Conservation (phyloP, 2,797 vertebrate species). For the Malacoraja senta region DNA sequence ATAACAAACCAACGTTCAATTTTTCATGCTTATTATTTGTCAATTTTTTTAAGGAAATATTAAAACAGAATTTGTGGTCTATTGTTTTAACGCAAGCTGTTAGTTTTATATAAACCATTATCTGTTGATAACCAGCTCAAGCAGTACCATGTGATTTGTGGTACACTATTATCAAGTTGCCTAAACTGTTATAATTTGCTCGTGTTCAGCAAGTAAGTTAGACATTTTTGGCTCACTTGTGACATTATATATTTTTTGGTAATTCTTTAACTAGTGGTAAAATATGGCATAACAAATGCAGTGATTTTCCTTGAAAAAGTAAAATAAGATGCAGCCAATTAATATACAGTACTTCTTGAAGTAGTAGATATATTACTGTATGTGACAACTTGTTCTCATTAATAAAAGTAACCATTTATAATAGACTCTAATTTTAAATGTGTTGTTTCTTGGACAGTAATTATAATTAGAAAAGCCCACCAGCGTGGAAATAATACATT, state of each 20-base stretch:
- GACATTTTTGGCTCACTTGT: not conserved
- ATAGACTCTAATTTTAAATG: not conserved
- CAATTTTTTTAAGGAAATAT: not conserved
- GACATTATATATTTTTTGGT: not conserved
- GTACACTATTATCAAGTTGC: not conserved
- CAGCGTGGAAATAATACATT: no score
- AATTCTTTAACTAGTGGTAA: not conserved
- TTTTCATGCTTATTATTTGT: not conserved
- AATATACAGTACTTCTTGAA: not conserved
- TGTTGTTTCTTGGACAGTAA: not conserved
- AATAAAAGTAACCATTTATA: not conserved
- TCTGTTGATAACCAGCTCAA: not conserved
- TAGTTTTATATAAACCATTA: not conserved
- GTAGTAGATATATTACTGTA: not conserved
- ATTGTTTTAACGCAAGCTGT: not conserved
- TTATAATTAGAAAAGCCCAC: conserved; percentile 12
- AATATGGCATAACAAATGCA: not conserved
- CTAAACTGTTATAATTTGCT: not conserved
- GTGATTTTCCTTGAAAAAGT: not conserved
- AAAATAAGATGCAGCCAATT: conserved; percentile 7
- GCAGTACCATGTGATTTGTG: not conserved
- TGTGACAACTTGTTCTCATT: conserved; percentile 20
- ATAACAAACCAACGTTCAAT: not conserved
- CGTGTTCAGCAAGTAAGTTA: not conserved
- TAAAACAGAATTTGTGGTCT: not conserved